These are phyloP conservation scores for Stratiomys singularior DNA, from an alignment of 2,888 invertebrate species.

Conservation along the genomic window DNA sequence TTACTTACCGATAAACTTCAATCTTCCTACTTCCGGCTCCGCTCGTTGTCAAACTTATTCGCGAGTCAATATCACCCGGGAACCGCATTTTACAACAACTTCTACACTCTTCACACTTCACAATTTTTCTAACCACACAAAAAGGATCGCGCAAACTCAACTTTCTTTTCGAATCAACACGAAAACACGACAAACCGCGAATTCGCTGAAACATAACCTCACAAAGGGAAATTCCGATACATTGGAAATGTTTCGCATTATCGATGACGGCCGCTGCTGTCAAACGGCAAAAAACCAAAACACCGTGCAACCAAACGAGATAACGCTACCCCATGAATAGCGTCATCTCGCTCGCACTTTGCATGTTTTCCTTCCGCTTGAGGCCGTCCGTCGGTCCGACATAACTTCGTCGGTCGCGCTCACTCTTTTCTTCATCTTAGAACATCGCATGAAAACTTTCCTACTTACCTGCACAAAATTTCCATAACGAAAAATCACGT, in stretches of 20 bases:
- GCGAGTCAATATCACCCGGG: neutral
- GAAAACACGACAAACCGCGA: slow-evolving; percentile 23
- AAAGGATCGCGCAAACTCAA: slow-evolving; percentile 1
- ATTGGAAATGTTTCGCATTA: slow-evolving; percentile 29
- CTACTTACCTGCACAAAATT: slow-evolving; percentile 36
- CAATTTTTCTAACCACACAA: neutral
- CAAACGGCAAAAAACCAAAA: slow-evolving; percentile 42
- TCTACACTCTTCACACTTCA: neutral
- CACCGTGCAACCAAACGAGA: slow-evolving; percentile 31
- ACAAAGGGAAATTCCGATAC: slow-evolving; percentile 28
- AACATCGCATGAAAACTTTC: slow-evolving; percentile 3
- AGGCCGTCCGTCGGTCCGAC: neutral
- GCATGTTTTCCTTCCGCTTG: neutral
- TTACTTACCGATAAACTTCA: too few species aligned
- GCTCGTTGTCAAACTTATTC: neutral
- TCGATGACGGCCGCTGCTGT: slow-evolving; percentile 27
- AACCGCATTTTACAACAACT: neutral
- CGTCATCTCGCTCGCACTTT: slow-evolving; percentile 5
- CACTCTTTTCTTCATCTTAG: too few species aligned
- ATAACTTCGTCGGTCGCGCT: too few species aligned
- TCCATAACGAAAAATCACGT: slow-evolving; percentile 5
- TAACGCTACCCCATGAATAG: neutral
- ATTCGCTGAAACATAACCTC: slow-evolving; percentile 35
- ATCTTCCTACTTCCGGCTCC: slow-evolving; percentile 11
- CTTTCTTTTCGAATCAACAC: neutral